Percentiles rank a stretch among this genome's conserved stretches.
Conservation (phyloP, 2,888 invertebrate species). For the Congeria kusceri region DNA sequence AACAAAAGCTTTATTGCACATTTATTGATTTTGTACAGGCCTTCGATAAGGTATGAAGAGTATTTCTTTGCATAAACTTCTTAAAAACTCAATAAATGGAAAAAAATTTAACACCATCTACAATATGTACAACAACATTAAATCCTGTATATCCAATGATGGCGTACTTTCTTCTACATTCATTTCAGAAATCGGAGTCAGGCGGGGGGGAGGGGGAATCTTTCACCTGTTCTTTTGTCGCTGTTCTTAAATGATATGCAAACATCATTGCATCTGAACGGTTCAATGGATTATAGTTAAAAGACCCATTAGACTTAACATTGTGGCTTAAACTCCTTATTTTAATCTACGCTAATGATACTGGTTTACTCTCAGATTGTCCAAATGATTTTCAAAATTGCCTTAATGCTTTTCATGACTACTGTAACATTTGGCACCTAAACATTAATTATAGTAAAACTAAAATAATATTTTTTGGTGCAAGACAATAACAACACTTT, state of each 20-base stretch:
- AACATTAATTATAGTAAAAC: slow-evolving; percentile 37
- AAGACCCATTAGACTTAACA: neutral
- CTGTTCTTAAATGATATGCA: slow-evolving; percentile 24
- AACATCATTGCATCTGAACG: neutral
- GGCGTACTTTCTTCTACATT: neutral
- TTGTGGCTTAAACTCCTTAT: slow-evolving; percentile 31
- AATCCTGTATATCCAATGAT: neutral
- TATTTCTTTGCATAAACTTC: neutral
- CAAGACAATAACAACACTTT: too few relatives aligned
- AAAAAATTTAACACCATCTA: neutral
- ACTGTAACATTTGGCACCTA: too few relatives aligned
- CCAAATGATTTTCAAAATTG: too few relatives aligned
- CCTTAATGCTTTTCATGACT: too few relatives aligned
- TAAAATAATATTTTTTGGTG: slow-evolving; percentile 29
- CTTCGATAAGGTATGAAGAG: neutral
- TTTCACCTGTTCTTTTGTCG: too few relatives aligned
- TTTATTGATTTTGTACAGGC: neutral
- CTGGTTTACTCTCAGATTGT: too few relatives aligned
- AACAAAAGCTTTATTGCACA: neutral
- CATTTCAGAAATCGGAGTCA: slow-evolving; percentile 18
- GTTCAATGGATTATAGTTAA: slow-evolving; percentile 3
- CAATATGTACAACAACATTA: neutral
- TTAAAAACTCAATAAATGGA: neutral
- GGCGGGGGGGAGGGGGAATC: slow-evolving; percentile 19
- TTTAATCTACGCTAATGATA: too few relatives aligned